Conservation (phyloP, 2,888 invertebrate genomes). For the Drosophila affinis region DNA sequence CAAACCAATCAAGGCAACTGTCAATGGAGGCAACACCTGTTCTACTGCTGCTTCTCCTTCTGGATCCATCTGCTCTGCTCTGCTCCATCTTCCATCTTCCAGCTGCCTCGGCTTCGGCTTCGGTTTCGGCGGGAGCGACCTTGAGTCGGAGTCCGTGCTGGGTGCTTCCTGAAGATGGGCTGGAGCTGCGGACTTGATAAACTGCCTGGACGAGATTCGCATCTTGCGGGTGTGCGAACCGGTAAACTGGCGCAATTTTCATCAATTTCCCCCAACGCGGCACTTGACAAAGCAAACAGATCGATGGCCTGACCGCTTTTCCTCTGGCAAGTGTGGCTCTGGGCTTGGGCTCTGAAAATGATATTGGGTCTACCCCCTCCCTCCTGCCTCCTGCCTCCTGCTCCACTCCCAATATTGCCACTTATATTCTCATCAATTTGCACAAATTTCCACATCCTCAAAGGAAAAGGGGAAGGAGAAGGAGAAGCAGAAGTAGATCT, state of each 20-base stretch:
- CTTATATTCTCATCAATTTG: constrained; percentile 44
- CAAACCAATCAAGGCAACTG: constrained; percentile 69
- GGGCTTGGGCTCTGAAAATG: neutral
- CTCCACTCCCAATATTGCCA: constrained; percentile 23
- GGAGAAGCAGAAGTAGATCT: constrained; percentile 23
- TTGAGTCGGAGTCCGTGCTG: constrained; percentile 46
- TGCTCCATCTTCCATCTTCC: constrained; percentile 15
- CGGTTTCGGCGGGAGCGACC: constrained; percentile 46
- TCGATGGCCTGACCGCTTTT: constrained; percentile 17
- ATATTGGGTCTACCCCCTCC: constrained; percentile 15
- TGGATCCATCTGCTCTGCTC: neutral
- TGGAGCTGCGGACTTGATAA: constrained; percentile 15
- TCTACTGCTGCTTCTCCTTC: constrained; percentile 23
- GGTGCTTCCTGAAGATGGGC: constrained; percentile 11
- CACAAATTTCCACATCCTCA: constrained; percentile 37
- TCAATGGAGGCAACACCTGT: constrained; percentile 71
- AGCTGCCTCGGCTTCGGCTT: constrained; percentile 13
- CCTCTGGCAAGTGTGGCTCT: neutral
- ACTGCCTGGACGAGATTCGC: constrained; percentile 23
- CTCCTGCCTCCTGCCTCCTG: neutral
- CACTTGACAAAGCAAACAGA: constrained; percentile 43
- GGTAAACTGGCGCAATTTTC: constrained; percentile 36
- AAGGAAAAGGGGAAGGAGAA: neutral
- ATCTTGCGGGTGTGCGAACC: constrained; percentile 40
- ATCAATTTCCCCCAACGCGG: constrained; percentile 32